phyloP scores from a whole-genome alignment of 92 coral and sea anemone genomes.

The Paragorgia papillata region DNA sequence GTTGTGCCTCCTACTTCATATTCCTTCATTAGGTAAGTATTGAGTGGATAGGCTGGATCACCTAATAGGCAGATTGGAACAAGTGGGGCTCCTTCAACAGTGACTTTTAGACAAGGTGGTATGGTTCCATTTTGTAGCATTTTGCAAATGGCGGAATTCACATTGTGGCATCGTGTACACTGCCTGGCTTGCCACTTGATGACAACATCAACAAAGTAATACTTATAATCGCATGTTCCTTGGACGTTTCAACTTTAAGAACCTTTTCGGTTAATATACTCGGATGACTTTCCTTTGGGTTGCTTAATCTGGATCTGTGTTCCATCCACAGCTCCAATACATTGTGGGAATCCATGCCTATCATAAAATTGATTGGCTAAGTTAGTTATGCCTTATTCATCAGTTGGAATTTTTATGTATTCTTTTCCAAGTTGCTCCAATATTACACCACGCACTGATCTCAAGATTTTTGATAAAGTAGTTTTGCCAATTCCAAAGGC shows the following conservation, averaged over 20 bases:
- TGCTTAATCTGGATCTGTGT: slow-evolving; percentile 24
- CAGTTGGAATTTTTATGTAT: slow-evolving; percentile 36
- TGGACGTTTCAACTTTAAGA: slow-evolving; percentile 5
- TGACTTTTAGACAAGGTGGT: not conserved
- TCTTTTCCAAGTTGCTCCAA: not conserved
- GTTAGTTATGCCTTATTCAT: slow-evolving; percentile 21
- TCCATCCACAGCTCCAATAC: slow-evolving; percentile 44
- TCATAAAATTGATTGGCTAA: slow-evolving; percentile 21
- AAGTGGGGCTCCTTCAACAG: not conserved
- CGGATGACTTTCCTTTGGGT: slow-evolving; percentile 4
- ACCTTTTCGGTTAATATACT: slow-evolving; percentile 20
- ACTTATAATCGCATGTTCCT: slow-evolving; percentile 15
- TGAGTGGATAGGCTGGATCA: not conserved
- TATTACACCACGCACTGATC: not conserved
- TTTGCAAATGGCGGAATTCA: not conserved
- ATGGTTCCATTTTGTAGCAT: not conserved
- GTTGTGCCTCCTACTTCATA: not conserved
- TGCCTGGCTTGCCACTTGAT: slow-evolving; percentile 37
- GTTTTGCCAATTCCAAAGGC: not conserved
- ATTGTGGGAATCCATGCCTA: slow-evolving; percentile 48
- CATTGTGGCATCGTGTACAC: slow-evolving; percentile 11
- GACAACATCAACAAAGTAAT: slow-evolving; percentile 22
- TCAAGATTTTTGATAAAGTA: not conserved
- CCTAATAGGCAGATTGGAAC: not conserved
- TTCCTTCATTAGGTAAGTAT: not conserved